Conservation (phyloP, 37 sponge, comb jelly and placozoan species). For the Geodia barretti region DNA sequence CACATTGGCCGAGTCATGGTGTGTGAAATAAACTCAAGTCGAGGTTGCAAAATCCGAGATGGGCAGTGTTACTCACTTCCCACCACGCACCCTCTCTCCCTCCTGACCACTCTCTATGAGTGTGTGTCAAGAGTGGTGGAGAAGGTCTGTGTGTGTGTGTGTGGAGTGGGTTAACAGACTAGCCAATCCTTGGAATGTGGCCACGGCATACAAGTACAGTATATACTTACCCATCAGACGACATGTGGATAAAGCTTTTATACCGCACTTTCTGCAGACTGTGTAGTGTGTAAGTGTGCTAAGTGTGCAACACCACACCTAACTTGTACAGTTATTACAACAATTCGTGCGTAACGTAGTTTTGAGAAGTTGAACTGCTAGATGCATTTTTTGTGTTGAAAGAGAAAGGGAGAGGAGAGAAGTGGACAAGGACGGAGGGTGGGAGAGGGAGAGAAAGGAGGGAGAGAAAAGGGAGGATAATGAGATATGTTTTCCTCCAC, state of each 20-base stretch:
- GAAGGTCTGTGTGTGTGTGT: background rate
- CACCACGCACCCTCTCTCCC: background rate
- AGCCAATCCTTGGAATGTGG: background rate
- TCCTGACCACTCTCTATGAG: background rate
- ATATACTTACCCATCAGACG: too few species aligned
- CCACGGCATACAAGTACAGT: background rate
- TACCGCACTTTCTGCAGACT: too few species aligned
- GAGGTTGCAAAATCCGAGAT: background rate
- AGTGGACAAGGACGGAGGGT: background rate
- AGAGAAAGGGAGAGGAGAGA: too few species aligned
- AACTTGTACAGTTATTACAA: too few species aligned
- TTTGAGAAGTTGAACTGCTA: too few species aligned
- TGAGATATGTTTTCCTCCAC: background rate
- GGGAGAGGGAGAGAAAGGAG: background rate
- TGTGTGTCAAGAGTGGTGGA: background rate
- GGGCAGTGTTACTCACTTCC: background rate
- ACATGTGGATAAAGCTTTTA: too few species aligned
- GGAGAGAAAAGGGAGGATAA: too few species aligned
- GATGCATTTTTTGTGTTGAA: too few species aligned
- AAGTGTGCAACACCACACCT: too few species aligned
- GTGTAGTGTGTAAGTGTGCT: too few species aligned
- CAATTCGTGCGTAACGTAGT: too few species aligned
- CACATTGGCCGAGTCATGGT: constrained; percentile 85
- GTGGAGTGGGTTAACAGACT: background rate
- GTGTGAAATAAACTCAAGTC: constrained; percentile 61